Percentiles rank a stretch among this genome's conserved stretches.
These are phyloP conservation scores for Calliopsis andreniformis DNA, from an alignment of 1,140 invertebrate species.

Conservation along the genomic window DNA sequence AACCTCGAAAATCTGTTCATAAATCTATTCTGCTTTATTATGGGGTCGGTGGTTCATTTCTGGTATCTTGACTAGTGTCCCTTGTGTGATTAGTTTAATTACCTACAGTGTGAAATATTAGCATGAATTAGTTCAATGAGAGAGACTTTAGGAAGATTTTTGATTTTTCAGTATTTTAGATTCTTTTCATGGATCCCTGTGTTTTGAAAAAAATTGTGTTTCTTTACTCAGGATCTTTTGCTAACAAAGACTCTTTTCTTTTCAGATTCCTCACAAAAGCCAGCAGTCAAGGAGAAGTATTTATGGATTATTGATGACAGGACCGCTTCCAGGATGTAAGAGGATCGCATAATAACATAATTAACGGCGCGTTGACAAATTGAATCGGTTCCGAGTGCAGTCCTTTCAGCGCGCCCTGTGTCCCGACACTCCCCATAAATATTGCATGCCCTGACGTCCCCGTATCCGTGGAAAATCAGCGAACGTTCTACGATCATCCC, in stretches of 20 bases:
- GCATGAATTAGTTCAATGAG: too few relatives aligned
- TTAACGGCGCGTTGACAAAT: constrained; percentile 80
- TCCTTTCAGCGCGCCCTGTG: constrained; percentile 74
- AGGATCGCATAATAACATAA: constrained; percentile 78
- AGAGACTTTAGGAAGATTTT: too few relatives aligned
- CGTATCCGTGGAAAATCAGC: constrained; percentile 76
- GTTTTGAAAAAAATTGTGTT: constrained; percentile 16
- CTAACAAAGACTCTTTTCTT: constrained; percentile 15
- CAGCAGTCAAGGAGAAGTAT: constrained; percentile 53
- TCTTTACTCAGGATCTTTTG: constrained; percentile 24
- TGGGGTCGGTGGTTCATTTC: too few relatives aligned
- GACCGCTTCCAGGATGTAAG: constrained; percentile 64
- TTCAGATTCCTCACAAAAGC: constrained; percentile 11
- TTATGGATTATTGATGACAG: constrained; percentile 77
- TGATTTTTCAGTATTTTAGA: too few relatives aligned
- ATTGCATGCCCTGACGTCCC: constrained; percentile 77
- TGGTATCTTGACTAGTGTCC: too few relatives aligned
- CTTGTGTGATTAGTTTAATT: too few relatives aligned
- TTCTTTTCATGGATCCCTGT: neutral
- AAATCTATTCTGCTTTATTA: too few relatives aligned
- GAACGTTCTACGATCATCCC: constrained; percentile 48
- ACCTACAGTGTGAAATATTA: too few relatives aligned
- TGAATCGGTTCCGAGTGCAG: constrained; percentile 80
- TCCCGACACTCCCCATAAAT: constrained; percentile 75
- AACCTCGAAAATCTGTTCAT: neutral